Evolutionary conservation across 2,113 vertebrate species (phyloP), one percentile per base, ranked within the genome.

Genomic region (Orientallactaga bullata): DNA sequence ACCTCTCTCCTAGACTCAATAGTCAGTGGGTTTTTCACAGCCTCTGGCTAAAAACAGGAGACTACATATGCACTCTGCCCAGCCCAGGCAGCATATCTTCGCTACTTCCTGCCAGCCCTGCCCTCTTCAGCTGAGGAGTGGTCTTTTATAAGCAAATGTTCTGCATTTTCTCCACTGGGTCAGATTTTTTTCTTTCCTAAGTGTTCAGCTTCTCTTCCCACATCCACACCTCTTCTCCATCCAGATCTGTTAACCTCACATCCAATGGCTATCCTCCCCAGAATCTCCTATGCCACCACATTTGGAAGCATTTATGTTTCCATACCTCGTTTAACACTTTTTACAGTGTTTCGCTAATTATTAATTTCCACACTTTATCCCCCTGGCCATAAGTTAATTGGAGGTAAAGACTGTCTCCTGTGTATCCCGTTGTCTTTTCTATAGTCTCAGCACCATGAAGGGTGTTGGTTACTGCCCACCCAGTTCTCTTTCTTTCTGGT

Each of bases 331-430:
- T 96, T 93, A 81, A 39, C 11, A 84, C 69, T 91, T 93, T 95
- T 65, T 96, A 66, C 42, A 85, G 65, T 80, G 63, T 77, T 84
- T 89, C 86, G 68, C 47, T 94, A 89, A 96, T 89, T 87, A 74
- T 93, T 95, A 93, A 91, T 93, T 93, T 94, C 94, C 93, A 95
- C 39, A 30, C 77, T 94, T 95, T 76, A 71, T 91, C 65, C 82
- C 60, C 65, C 42, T 91, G 51, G 76, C 89, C 91, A 83, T 68
- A 88, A 85, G 93, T 90, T 91, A 90, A 94, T 84, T 95, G 81
- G 89, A 85, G 35, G 39, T 42, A 47, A 81, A 68, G 37, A 30
- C 66, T 37, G 5, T 85, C 90, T 61, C 37, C 12, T 78, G 68
- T 28, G 26, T 12, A 0, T 0, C n/a, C 12, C 1, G 2, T 55